Conservation (phyloP, 2,888 invertebrate species). For the Netelia virgata region DNA sequence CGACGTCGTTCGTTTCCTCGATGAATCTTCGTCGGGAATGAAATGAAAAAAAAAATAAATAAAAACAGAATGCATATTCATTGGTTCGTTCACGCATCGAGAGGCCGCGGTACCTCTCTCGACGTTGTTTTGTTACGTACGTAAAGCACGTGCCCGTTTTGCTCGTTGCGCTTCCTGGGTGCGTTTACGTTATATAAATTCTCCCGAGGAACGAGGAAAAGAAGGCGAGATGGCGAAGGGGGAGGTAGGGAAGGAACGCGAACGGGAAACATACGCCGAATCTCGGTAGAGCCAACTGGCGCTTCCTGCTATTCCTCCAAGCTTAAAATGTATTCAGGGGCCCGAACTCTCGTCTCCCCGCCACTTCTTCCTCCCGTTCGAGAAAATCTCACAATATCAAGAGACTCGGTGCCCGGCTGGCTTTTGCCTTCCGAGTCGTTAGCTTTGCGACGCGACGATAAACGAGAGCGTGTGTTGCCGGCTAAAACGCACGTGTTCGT, state of each 20-base stretch:
- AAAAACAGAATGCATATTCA: constrained; percentile 78
- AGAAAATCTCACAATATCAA: constrained; percentile 71
- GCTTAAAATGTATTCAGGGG: constrained; percentile 79
- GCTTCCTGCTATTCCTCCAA: constrained; percentile 79
- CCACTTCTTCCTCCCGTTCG: constrained; percentile 5
- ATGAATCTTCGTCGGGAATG: constrained; percentile 27
- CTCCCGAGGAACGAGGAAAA: constrained; percentile 23
- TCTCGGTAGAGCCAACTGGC: constrained; percentile 80
- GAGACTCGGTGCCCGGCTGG: too few relatives aligned
- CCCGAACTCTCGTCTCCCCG: too few relatives aligned
- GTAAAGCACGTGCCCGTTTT: constrained; percentile 40
- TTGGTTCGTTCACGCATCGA: constrained; percentile 70
- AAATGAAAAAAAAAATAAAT: constrained; percentile 64
- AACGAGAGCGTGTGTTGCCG: constrained; percentile 2
- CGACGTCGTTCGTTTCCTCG: not conserved
- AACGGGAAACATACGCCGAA: constrained; percentile 76
- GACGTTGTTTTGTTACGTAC: constrained; percentile 14
- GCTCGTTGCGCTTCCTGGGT: constrained; percentile 30
- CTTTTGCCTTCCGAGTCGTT: too few relatives aligned
- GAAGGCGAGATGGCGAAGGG: not conserved
- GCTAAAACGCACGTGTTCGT: constrained; percentile 37
- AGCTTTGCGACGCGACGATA: not conserved
- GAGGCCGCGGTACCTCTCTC: constrained; percentile 21
- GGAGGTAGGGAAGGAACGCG: constrained; percentile 15
- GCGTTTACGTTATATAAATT: not conserved